Percentiles rank a stretch among this genome's conserved stretches.
Evolutionary conservation across 2,113 vertebrate genomes (phyloP).

Genomic region (Phalacrocorax aristotelis): DNA sequence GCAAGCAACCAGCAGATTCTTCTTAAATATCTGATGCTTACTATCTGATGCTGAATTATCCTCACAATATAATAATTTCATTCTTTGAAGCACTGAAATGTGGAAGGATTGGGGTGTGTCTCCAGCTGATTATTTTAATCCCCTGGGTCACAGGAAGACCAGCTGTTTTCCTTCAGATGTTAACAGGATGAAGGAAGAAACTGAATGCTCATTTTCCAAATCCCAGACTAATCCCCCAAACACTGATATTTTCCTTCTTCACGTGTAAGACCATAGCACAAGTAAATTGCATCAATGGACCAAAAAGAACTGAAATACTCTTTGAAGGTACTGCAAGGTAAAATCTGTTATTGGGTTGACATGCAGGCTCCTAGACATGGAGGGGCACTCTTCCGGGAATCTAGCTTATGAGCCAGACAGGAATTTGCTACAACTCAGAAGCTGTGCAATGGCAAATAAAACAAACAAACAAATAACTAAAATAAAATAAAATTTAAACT

Average conservation of each 20-base stretch:
- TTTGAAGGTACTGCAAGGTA: neutral
- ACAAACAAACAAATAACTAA: neutral
- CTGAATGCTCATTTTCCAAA: neutral
- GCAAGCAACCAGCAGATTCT: neutral
- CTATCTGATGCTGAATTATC: neutral
- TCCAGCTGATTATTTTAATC: neutral
- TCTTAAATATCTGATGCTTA: neutral
- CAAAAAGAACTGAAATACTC: neutral
- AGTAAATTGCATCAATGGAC: neutral
- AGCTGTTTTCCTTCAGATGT: neutral
- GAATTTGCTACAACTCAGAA: neutral
- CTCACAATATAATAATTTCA: neutral
- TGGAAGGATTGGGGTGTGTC: neutral
- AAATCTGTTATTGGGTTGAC: neutral
- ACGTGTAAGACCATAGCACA: neutral
- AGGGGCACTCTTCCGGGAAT: fast-evolving
- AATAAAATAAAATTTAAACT: neutral
- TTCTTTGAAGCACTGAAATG: neutral
- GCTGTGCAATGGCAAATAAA: too few relatives aligned
- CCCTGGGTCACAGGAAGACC: neutral
- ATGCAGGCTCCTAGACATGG: neutral
- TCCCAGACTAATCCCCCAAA: neutral
- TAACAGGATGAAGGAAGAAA: neutral
- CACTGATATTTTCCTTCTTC: neutral
- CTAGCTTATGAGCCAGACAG: neutral